These are phyloP conservation scores for Aurelia aurita DNA, from an alignment of 30 jellyfish, hydroid and myxozoan species.

Conservation along the genomic window DNA sequence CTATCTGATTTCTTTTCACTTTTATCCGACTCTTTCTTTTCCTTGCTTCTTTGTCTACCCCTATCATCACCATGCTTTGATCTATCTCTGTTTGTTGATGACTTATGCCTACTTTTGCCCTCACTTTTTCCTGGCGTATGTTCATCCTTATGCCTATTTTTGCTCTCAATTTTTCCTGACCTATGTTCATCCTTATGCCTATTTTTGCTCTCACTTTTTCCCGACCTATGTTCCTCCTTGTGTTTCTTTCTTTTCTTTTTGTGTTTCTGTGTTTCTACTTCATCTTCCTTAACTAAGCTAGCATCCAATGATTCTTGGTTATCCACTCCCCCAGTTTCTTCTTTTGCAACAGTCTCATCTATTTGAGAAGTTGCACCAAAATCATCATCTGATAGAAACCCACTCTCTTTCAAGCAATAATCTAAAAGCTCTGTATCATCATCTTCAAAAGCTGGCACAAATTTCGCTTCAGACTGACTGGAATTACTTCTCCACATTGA, in stretches of 20 bases:
- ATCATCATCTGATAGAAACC: conserved; percentile 45
- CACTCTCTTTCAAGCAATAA: conserved; percentile 52
- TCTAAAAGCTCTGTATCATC: conserved; percentile 34
- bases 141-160: not conserved
- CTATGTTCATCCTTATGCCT: not conserved
- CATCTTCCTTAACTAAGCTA: not conserved
- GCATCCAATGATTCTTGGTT: not conserved
- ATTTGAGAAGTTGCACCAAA: not conserved
- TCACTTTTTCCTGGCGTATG: not conserved
- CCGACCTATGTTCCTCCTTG: not conserved
- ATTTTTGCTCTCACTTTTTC: not conserved
- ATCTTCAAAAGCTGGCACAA: conserved; percentile 70
- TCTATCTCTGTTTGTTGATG: conserved; percentile 15
- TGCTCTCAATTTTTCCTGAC: not conserved
- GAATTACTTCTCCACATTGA: not conserved
- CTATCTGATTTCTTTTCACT: not conserved
- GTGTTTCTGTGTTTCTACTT: not conserved
- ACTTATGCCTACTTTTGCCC: not conserved
- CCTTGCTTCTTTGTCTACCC: not conserved
- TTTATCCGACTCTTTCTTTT: not conserved
- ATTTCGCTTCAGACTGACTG: not conserved
- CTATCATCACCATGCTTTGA: not conserved
- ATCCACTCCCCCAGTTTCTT: not conserved
- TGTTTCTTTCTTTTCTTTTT: not conserved
- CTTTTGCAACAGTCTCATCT: not conserved